Conservation (phyloP, 2,888 invertebrate genomes). For the Watsonalla cultraria region DNA sequence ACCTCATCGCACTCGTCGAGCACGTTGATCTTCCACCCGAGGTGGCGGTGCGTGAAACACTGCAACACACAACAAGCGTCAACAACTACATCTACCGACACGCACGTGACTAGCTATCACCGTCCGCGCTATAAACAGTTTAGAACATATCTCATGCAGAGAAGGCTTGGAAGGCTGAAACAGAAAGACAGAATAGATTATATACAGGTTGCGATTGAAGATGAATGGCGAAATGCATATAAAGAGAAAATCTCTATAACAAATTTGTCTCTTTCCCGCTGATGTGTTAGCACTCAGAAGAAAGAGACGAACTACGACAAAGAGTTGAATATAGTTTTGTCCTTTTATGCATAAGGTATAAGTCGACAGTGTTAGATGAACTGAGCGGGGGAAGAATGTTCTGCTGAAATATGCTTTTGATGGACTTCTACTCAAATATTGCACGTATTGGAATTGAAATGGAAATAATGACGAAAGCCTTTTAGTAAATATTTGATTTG, state of each 20-base stretch:
- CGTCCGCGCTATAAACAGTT: conserved; percentile 37
- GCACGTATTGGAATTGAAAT: too few relatives aligned
- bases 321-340: neutral
- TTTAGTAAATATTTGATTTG: too few relatives aligned
- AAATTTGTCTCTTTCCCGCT: neutral
- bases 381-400: neutral
- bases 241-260: conserved; percentile 5
- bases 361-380: neutral
- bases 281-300: neutral
- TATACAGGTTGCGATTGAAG: conserved; percentile 36
- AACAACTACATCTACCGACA: conserved; percentile 4
- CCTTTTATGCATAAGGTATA: neutral
- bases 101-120: conserved; percentile 32
- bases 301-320: neutral
- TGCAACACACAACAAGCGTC: conserved; percentile 59
- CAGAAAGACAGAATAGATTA: conserved; percentile 71
- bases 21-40: conserved; percentile 97
- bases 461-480: too few relatives aligned
- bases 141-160: conserved; percentile 63
- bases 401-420: neutral
- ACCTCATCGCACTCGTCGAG: conserved; percentile 86
- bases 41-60: conserved; percentile 95
- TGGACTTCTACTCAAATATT: neutral
- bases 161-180: conserved; percentile 76
- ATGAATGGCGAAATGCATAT: conserved; percentile 1